Evolutionary conservation across 1,140 invertebrate species (phyloP).

Genomic region (Alviniconcha marisindica): DNA sequence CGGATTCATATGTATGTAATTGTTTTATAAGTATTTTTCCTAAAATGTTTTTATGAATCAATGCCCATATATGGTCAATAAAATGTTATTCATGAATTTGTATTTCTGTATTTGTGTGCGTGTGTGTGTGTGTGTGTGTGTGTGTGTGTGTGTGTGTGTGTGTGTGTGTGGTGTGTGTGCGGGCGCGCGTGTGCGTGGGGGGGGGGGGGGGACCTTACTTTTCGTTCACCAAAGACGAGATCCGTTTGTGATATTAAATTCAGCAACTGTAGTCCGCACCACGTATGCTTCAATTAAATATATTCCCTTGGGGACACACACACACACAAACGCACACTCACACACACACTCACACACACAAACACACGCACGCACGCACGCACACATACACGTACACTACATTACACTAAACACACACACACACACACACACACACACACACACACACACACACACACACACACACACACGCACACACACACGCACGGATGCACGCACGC

Average conservation of each 20-base stretch:
- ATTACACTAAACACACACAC: not conserved
- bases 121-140: conserved; percentile 7
- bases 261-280: not conserved
- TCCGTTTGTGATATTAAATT: too few relatives aligned
- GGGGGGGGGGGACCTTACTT: not conserved
- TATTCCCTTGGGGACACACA: not conserved
- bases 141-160: conserved; percentile 1
- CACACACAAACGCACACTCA: not conserved
- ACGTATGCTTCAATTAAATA: not conserved
- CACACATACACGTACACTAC: not conserved
- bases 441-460: conserved; percentile 24
- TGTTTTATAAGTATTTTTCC: not conserved
- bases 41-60: too few relatives aligned
- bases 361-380: not conserved
- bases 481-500: too few relatives aligned
- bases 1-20: not conserved
- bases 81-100: not conserved
- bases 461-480: not conserved
- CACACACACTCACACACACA: not conserved
- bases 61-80: too few relatives aligned
- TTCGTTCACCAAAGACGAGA: too few relatives aligned
- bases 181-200: conserved; percentile 29
- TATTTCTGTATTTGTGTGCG: not conserved
- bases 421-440: not conserved
- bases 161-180: conserved; percentile 11